These are phyloP conservation scores for Yoshiicerus persimilis DNA, from an alignment of 1,140 invertebrate species.

Conservation along the genomic window DNA sequence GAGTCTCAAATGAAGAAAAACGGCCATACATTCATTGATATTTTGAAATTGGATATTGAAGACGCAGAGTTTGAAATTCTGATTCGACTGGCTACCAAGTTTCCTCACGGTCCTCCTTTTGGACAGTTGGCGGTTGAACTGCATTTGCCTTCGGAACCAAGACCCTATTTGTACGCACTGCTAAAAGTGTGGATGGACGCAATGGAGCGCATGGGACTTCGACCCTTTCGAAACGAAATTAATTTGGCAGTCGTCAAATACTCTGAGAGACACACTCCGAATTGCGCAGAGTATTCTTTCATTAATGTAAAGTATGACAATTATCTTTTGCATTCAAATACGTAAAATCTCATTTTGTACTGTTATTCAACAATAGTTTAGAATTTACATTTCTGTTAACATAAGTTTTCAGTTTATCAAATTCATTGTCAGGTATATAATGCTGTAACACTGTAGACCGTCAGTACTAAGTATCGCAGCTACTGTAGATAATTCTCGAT, in stretches of 20 bases:
- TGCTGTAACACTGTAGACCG: no score
- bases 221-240: constrained; percentile 22
- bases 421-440: no score
- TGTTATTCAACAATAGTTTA: no score
- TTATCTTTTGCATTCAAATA: background rate
- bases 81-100: background rate
- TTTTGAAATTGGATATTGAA: constrained; percentile 35
- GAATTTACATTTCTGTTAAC: no score
- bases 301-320: background rate
- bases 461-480: no score
- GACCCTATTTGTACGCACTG: background rate
- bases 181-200: background rate
- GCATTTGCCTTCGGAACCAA: background rate
- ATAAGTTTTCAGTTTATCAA: no score
- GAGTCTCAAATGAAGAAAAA: constrained; percentile 21
- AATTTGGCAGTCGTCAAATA: background rate
- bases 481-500: no score
- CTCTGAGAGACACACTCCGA: background rate
- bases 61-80: background rate
- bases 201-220: background rate
- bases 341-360: no score
- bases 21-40: constrained; percentile 3
- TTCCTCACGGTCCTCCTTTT: background rate
- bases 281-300: background rate
- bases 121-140: constrained; percentile 22